These are phyloP conservation scores for Paedocypris sp. DNA, from an alignment of 2,113 vertebrate species.

Conservation along the genomic window DNA sequence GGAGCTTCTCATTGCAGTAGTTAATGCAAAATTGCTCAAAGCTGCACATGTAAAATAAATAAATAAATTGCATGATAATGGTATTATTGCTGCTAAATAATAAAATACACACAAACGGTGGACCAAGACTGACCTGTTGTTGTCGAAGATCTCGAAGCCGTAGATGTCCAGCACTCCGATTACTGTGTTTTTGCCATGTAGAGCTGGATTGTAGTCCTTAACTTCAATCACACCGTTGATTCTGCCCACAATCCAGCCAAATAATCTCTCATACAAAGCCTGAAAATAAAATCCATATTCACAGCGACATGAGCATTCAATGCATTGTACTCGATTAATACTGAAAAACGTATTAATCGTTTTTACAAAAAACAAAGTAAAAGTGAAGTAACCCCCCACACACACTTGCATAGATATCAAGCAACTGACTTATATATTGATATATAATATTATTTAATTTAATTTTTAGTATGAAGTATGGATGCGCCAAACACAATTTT, in stretches of 20 bases:
- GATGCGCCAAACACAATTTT: too few relatives aligned
- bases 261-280: conserved; percentile 88
- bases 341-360: too few relatives aligned
- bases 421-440: too few relatives aligned
- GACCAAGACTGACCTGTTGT: conserved; percentile 70
- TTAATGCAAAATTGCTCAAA: conserved; percentile 94
- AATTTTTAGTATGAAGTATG: too few relatives aligned
- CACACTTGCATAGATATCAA: too few relatives aligned
- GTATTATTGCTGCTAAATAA: background rate
- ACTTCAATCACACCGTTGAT: conserved; percentile 78
- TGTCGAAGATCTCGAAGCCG: conserved; percentile 88
- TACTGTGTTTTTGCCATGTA: conserved; percentile 85
- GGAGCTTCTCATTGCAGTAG: conserved; percentile 84
- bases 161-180: conserved; percentile 92
- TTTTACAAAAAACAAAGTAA: too few relatives aligned
- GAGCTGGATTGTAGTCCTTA: conserved; percentile 67
- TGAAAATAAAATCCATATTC: conserved; percentile 31
- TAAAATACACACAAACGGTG: background rate
- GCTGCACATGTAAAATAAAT: conserved; percentile 48
- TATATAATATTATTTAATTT: too few relatives aligned
- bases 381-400: too few relatives aligned
- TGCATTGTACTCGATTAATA: too few relatives aligned
- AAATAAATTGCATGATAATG: background rate
- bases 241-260: conserved; percentile 78
- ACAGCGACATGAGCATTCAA: background rate